Conservation (phyloP, 1,140 invertebrate species). For the Atta texana region DNA sequence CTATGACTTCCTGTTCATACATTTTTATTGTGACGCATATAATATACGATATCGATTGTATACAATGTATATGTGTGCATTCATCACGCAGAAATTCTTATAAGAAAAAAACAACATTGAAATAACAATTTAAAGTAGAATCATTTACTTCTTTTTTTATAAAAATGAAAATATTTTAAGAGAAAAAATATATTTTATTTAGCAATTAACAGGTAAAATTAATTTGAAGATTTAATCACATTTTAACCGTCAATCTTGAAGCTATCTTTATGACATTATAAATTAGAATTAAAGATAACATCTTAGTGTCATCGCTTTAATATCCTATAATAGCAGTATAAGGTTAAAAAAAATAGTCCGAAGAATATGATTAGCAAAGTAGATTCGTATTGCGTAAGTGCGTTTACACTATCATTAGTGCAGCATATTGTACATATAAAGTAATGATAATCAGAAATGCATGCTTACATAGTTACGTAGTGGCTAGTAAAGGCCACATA, state of each 20-base stretch:
- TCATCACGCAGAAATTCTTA: not conserved
- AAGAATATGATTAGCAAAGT: not conserved
- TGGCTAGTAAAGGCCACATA: conserved; percentile 59
- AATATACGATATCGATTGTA: not conserved
- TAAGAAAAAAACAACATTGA: not conserved
- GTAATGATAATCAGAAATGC: conserved; percentile 4
- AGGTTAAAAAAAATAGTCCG: not conserved
- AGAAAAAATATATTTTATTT: too few species aligned
- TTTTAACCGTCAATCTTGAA: too few species aligned
- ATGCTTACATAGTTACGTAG: conserved; percentile 42
- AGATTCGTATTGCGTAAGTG: conserved; percentile 17
- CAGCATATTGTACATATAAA: not conserved
- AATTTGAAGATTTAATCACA: too few species aligned
- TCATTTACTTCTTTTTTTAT: too few species aligned
- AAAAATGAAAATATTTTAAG: too few species aligned
- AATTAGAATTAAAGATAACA: too few species aligned
- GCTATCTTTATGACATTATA: not conserved
- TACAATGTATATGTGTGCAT: not conserved
- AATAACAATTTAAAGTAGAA: not conserved
- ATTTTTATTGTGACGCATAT: not conserved
- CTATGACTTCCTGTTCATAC: not conserved
- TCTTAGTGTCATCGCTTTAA: too few species aligned
- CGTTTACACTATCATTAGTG: conserved; percentile 5
- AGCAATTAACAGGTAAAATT: too few species aligned
- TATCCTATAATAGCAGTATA: not conserved